These are phyloP conservation scores for Chroicocephalus ridibundus DNA, from an alignment of 2,113 vertebrate species.

Conservation along the genomic window DNA sequence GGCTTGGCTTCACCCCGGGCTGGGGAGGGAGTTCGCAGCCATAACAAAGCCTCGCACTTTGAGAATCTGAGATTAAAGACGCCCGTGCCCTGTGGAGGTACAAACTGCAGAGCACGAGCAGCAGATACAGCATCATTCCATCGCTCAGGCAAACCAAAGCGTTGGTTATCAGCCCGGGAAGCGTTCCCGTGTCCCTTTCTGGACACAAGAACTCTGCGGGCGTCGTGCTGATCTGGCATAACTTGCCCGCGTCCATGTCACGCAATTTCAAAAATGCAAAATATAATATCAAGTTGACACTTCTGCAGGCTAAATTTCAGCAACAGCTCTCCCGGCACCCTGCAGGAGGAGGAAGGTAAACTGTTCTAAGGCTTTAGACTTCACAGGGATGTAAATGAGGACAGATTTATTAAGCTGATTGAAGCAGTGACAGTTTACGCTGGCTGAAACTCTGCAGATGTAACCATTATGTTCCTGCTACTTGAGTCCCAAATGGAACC, in stretches of 20 bases:
- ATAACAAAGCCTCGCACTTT: background rate
- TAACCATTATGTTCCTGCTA: background rate
- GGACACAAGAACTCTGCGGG: background rate
- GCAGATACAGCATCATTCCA: background rate
- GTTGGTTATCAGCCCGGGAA: background rate
- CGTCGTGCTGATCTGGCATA: background rate
- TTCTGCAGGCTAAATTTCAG: background rate
- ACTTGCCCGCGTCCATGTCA: background rate
- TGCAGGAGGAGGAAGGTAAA: background rate
- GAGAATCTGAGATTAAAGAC: background rate
- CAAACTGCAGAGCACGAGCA: background rate
- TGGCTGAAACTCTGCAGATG: background rate
- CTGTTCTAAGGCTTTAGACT: background rate
- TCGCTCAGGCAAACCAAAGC: background rate
- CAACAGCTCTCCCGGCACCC: background rate
- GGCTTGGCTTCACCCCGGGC: background rate
- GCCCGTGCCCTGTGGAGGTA: background rate
- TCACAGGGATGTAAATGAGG: background rate
- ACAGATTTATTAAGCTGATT: background rate
- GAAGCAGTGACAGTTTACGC: background rate
- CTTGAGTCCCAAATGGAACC: background rate
- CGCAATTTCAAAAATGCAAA: background rate
- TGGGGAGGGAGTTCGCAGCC: background rate
- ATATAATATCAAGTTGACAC: background rate
- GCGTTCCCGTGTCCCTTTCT: rapidly evolving